Conservation (phyloP, 2,888 invertebrate genomes). For the Schizotus pectinicornis region DNA sequence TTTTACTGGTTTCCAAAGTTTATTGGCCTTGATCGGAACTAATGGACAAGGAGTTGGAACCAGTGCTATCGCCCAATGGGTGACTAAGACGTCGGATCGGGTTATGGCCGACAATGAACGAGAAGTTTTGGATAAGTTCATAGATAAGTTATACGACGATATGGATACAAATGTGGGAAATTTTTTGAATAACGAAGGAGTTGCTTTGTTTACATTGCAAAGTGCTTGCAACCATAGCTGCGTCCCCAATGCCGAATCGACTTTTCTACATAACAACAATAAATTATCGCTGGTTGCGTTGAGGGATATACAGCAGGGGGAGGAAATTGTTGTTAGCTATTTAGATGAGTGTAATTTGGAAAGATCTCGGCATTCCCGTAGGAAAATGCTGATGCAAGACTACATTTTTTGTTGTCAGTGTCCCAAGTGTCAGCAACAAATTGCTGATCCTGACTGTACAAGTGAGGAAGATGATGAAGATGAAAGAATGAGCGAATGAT, state of each 20-base stretch:
- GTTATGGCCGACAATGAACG: conserved; percentile 72
- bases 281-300: conserved; percentile 75
- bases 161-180: conserved; percentile 79
- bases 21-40: conserved; percentile 73
- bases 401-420: conserved; percentile 86
- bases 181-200: conserved; percentile 92
- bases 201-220: conserved; percentile 85
- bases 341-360: conserved; percentile 83
- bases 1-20: conserved; percentile 80
- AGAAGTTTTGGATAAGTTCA: conserved; percentile 70
- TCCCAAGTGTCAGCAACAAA: conserved; percentile 75
- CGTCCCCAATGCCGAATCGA: conserved; percentile 83
- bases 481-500: conserved; percentile 52
- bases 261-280: conserved; percentile 84
- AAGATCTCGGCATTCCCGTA: conserved; percentile 85
- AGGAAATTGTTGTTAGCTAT: conserved; percentile 92
- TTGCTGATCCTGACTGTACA: conserved; percentile 79
- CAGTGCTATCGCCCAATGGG: conserved; percentile 88
- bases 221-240: conserved; percentile 94
- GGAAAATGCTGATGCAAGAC: conserved; percentile 78
- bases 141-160: conserved; percentile 82
- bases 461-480: conserved; percentile 77
- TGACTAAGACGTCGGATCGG: conserved; percentile 74
- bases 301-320: conserved; percentile 74
- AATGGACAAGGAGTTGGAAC: conserved; percentile 96